phyloP scores from a whole-genome alignment of 2,797 vertebrate species.

The Epinephelus malabaricus region DNA sequence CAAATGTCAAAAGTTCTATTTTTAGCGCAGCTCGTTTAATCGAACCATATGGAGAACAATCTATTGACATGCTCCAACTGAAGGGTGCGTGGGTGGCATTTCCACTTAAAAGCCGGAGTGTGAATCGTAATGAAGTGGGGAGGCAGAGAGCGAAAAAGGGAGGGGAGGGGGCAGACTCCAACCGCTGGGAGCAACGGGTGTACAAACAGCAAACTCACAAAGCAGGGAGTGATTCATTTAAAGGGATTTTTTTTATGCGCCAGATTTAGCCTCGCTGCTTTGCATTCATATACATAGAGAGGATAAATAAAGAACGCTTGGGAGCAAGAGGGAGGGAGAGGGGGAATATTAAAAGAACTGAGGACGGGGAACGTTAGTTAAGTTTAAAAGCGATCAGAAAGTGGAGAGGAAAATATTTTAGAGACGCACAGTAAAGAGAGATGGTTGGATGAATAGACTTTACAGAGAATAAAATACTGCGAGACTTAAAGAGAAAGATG shows the following conservation, averaged over 20 bases:
- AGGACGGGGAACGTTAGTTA: constrained; percentile 2
- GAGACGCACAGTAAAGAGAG: constrained; percentile 4
- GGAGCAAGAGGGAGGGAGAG: neutral
- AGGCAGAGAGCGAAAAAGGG: constrained; percentile 62
- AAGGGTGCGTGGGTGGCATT: constrained; percentile 77
- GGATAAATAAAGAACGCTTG: constrained; percentile 58
- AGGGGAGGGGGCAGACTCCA: constrained; percentile 48
- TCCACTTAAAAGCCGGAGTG: constrained; percentile 79
- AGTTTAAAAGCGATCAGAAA: constrained; percentile 19
- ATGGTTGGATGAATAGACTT: constrained; percentile 26
- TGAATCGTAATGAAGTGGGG: constrained; percentile 78
- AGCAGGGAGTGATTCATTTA: constrained; percentile 76
- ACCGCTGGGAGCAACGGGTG: constrained; percentile 60
- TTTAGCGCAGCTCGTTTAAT: constrained; percentile 66
- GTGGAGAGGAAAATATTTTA: constrained; percentile 14
- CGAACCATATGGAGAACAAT: constrained; percentile 70
- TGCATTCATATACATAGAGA: constrained; percentile 60
- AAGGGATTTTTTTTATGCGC: constrained; percentile 74
- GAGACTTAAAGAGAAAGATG: constrained; percentile 27
- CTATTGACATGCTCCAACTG: constrained; percentile 73
- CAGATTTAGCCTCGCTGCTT: constrained; percentile 74
- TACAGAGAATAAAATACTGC: constrained; percentile 11
- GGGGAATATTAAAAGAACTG: constrained; percentile 1
- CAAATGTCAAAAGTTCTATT: constrained; percentile 73
- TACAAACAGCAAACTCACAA: constrained; percentile 71